Percentiles rank a stretch among this genome's conserved stretches.
Conservation (phyloP, 2,797 vertebrate genomes). For the Emys orbicularis region DNA sequence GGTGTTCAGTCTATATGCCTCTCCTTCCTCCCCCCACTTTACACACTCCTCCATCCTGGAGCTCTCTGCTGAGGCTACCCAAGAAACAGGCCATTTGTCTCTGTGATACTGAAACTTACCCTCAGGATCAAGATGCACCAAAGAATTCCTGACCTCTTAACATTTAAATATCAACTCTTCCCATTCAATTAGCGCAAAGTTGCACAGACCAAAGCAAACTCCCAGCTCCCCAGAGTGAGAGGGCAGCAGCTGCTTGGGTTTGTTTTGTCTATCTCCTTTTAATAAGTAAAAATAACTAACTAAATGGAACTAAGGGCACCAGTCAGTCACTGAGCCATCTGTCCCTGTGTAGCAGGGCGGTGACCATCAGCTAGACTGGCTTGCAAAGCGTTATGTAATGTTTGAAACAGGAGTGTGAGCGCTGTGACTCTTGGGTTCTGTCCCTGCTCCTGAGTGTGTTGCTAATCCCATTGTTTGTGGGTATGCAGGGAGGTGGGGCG, state of each 20-base stretch:
- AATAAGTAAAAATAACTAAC: neutral
- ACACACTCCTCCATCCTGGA: too few relatives aligned
- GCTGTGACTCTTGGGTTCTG: neutral
- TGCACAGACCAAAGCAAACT: neutral
- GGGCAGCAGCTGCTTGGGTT: neutral
- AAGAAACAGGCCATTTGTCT: neutral
- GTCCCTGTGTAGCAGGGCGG: neutral
- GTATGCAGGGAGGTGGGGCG: neutral
- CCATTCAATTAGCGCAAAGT: neutral
- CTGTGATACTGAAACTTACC: neutral
- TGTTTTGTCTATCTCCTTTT: neutral
- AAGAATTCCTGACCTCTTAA: neutral
- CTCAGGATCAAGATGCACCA: neutral
- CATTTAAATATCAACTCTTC: neutral
- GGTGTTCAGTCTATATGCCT: neutral
- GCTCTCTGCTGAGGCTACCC: neutral
- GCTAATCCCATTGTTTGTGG: neutral
- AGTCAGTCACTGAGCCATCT: neutral
- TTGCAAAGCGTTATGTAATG: neutral
- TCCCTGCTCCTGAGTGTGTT: neutral
- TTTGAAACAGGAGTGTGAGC: neutral
- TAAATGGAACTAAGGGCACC: neutral
- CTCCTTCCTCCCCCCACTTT: neutral
- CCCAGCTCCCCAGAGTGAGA: neutral
- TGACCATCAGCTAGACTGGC: neutral